These are phyloP conservation scores for Gorsachius magnificus DNA, from an alignment of 2,797 vertebrate species.

Conservation along the genomic window DNA sequence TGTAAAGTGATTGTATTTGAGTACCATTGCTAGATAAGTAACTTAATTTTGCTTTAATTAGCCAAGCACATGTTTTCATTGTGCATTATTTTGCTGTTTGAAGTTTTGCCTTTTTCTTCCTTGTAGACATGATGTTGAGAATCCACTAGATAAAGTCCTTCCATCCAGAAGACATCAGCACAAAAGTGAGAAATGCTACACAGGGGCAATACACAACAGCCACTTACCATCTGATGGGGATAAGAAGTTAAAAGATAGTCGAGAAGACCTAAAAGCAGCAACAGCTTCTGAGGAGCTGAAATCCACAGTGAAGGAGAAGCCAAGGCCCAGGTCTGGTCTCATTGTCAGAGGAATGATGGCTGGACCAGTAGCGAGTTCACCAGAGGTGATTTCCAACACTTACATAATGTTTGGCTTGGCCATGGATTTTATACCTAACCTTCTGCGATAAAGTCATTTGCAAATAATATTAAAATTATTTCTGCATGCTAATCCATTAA, in stretches of 20 bases:
- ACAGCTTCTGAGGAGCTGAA: slow-evolving; percentile 33
- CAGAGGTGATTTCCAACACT: slow-evolving; percentile 79
- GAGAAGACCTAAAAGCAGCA: slow-evolving; percentile 22
- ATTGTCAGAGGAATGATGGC: slow-evolving; percentile 84
- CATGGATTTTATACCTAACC: background rate
- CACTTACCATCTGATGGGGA: slow-evolving; percentile 13
- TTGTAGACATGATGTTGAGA: slow-evolving; percentile 21
- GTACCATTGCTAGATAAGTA: background rate
- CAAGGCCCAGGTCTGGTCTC: slow-evolving; percentile 75
- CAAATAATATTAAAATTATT: background rate
- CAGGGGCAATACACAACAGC: background rate
- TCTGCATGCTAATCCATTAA: background rate
- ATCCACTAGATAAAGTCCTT: slow-evolving; percentile 20
- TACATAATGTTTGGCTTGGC: background rate
- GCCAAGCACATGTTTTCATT: background rate
- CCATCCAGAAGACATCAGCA: slow-evolving; percentile 16
- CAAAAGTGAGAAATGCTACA: slow-evolving; percentile 43
- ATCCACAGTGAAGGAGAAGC: slow-evolving; percentile 66
- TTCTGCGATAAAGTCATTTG: background rate
- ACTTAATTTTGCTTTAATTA: background rate
- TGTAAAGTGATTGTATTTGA: background rate
- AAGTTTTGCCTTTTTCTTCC: background rate
- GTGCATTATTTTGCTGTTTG: background rate
- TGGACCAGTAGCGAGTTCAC: slow-evolving; percentile 77
- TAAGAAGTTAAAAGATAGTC: slow-evolving; percentile 7